Percentiles rank a stretch among this genome's conserved stretches.
phyloP scores from a whole-genome alignment of 1,140 invertebrate genomes.

The Halyomorpha halys region DNA sequence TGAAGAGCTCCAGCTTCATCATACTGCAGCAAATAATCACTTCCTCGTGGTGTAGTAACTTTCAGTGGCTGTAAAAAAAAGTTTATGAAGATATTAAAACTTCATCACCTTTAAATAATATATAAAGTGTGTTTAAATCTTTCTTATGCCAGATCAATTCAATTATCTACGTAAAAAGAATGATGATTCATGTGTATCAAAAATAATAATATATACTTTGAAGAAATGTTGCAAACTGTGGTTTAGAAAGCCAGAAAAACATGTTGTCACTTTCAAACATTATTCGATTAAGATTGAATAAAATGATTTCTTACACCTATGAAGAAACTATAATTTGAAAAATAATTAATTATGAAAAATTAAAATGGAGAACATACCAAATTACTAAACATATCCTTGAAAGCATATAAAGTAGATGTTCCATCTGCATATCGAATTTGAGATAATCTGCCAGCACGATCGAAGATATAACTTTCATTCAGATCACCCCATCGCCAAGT shows the following conservation, averaged over 20 bases:
- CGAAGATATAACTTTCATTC: constrained; percentile 77
- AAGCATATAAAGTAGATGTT: constrained; percentile 73
- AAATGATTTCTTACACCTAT: background rate
- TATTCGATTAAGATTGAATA: background rate
- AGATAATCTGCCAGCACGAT: constrained; percentile 70
- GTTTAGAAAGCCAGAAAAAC: background rate
- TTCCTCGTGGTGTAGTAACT: constrained; percentile 81
- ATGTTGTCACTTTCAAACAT: background rate
- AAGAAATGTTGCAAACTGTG: too few relatives aligned
- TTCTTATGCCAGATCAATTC: too few relatives aligned
- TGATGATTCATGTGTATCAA: too few relatives aligned
- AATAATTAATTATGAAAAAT: too few relatives aligned
- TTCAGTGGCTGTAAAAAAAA: constrained; percentile 61
- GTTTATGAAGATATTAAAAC: too few relatives aligned
- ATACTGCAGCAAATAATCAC: constrained; percentile 84
- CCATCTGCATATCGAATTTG: constrained; percentile 83
- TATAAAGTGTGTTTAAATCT: too few relatives aligned
- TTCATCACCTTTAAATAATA: too few relatives aligned
- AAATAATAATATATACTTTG: too few relatives aligned
- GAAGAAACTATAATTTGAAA: background rate
- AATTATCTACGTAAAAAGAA: too few relatives aligned
- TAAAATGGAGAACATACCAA: constrained; percentile 42
- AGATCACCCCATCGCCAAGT: constrained; percentile 88
- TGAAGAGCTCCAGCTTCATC: constrained; percentile 84
- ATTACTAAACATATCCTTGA: constrained; percentile 77